Base-by-base conservation (phyloP, 1,140 invertebrate genomes). In the Drosophila melanica region DNA sequence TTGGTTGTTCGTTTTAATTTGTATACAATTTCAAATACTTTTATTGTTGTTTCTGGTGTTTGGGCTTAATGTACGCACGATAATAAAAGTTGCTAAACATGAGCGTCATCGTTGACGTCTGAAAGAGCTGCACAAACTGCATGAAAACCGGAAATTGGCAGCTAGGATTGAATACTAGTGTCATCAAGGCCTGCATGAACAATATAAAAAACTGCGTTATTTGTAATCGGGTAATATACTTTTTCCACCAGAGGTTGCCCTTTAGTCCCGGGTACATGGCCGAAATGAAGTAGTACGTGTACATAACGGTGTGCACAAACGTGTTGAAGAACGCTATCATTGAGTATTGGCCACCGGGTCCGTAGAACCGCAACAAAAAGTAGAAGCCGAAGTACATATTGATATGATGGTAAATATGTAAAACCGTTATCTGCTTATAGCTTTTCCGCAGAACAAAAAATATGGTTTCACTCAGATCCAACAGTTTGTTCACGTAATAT, bases 401-500 rank as follows among this genome's bases (percentile, higher is more conserved):
- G 11, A 94, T 92, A 90, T 98, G 97, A 90, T 98, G 97, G 87
- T 97, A 97, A 0, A 98, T 94, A 78, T 98, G 97, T 0, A 98
- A 93, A 74, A 97, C 96, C 3, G 95, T 95, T 14, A 97, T 93
- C 85, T 98, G 97, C 47, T 94, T 94, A 58, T n/a, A n/a, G n/a
- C n/a, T n/a, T n/a, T n/a, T n/a, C n/a, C n/a, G n/a, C n/a, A n/a
- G n/a, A n/a, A n/a, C 94, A 91, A 98, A 97, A 91, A 98, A 98
- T 27, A 98, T 92, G 5, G 95, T 96, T 69, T 96, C 95, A 0
- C 95, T 12, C 0, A 96, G 92, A 84, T 96, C 95, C 0, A 93
- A 3, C 1, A 77, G 1, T 30, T 90, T 89, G 33, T 87, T 86
- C 0, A 80, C 0, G 10, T 50, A 81, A 11, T 54, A 90, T 0